Base-by-base conservation (phyloP, 2,888 invertebrate species). In the Elysia crispata region DNA sequence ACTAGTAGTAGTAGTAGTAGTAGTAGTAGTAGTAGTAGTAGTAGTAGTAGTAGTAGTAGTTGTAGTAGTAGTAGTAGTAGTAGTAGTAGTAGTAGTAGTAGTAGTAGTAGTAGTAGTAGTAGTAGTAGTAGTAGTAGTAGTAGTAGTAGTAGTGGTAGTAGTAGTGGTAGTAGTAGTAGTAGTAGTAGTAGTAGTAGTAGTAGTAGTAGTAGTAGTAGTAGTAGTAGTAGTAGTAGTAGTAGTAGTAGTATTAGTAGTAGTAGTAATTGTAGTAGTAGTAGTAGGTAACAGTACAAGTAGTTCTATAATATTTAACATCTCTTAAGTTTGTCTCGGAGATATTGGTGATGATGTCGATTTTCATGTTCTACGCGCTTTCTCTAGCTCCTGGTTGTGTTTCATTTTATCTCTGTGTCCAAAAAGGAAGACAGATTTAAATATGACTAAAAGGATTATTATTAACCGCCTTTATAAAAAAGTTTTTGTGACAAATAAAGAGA, bases 131-230 rank as follows among this genome's bases (percentile, higher is more conserved):
- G 77, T 69, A 31, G 77, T 77, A 69, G 77, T 69, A 50, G 77
- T 54, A 80, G 76, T 82, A 79, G 79, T 77, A 83, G 76, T 67
- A 77, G 81, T 82, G 76, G 75, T 80, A 80, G 77, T 80, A 80
- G 77, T 74, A 77, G 80, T 76, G 77, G 77, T 76, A 80, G 77
- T 79, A 82, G 76, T 79, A 81, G 62, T 33, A 64, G 57, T 50
- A 62, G 50, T 66, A 72, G 50, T 62, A 41, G 28, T 78, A 57
- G 62, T 31, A n/a, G 62, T 31, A 62, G 64, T 1, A 31, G 54
- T 28, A 72, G 66, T 25, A 25, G 25, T 25, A 28, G 25, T 66
- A 28, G 66, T 66, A 28, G 66, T 25, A 28, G 66, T 30, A 18
- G 25, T 23, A 28, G 28, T 25, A 28, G 25, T 25, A 28, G 66